These are phyloP conservation scores for Cylas formicarius DNA, from an alignment of 1,140 invertebrate species.

Conservation along the genomic window DNA sequence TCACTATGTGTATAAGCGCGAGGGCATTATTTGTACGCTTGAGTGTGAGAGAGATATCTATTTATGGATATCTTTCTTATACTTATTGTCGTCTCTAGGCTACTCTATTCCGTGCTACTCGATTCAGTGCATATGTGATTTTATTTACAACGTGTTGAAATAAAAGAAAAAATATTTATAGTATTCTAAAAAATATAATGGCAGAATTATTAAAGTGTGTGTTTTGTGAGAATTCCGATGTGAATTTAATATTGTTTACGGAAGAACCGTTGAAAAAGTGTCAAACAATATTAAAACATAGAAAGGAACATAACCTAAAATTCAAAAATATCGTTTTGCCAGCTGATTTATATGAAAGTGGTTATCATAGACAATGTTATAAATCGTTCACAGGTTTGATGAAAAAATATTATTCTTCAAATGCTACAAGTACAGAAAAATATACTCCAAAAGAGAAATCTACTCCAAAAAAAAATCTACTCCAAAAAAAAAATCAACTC, in stretches of 20 bases:
- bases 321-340: slow-evolving; percentile 5
- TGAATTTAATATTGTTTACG: slow-evolving; percentile 8
- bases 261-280: slow-evolving; percentile 9
- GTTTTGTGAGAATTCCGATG: slow-evolving; percentile 9
- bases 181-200: slow-evolving; percentile 3
- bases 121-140: too few species aligned
- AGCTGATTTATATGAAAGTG: slow-evolving; percentile 1
- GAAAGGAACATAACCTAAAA: slow-evolving; percentile 7
- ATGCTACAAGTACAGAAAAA: too few species aligned
- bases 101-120: too few species aligned
- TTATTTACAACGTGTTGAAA: too few species aligned
- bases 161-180: slow-evolving; percentile 4
- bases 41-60: too few species aligned
- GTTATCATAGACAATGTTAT: slow-evolving; percentile 4
- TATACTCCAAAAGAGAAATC: too few species aligned
- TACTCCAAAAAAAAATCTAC: too few species aligned
- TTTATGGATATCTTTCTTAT: too few species aligned
- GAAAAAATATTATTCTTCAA: slow-evolving; percentile 2
- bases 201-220: slow-evolving; percentile 7
- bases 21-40: too few species aligned
- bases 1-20: too few species aligned
- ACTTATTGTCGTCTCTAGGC: too few species aligned
- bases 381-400: background rate
- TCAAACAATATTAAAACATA: slow-evolving; percentile 3
- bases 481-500: too few species aligned